These are phyloP conservation scores for Poeciliopsis paucimaculata DNA, from an alignment of 2,797 vertebrate species.

Conservation along the genomic window DNA sequence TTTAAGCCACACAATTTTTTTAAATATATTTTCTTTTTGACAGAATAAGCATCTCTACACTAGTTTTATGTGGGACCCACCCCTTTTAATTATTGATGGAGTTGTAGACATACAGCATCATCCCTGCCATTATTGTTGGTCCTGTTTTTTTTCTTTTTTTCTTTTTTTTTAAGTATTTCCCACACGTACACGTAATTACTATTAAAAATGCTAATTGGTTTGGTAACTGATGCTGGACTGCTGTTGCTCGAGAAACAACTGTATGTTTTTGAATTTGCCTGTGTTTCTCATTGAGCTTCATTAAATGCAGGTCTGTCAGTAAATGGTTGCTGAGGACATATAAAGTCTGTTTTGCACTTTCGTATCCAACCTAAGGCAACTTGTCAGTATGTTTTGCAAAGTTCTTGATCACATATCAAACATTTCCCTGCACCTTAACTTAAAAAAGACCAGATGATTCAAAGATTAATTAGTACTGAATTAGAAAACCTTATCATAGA, in stretches of 20 bases:
- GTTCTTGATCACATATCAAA: neutral
- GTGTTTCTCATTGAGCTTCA: neutral
- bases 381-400: neutral
- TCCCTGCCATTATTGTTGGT: neutral
- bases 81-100: neutral
- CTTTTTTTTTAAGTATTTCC: neutral
- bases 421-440: neutral
- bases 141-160: neutral
- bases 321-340: neutral
- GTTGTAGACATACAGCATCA: neutral
- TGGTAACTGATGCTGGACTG: neutral
- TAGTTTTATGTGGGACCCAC: neutral
- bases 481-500: neutral
- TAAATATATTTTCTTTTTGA: no score
- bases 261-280: neutral
- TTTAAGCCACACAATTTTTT: neutral
- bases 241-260: neutral
- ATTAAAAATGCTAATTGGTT: neutral
- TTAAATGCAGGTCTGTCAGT: neutral
- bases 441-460: neutral
- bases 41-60: neutral
- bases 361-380: neutral
- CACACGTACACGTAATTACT: neutral
- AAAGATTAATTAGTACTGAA: neutral
- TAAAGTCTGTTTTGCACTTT: neutral